These are phyloP conservation scores for Glossophaga mutica DNA, from an alignment of 2,797 vertebrate species.

Conservation along the genomic window DNA sequence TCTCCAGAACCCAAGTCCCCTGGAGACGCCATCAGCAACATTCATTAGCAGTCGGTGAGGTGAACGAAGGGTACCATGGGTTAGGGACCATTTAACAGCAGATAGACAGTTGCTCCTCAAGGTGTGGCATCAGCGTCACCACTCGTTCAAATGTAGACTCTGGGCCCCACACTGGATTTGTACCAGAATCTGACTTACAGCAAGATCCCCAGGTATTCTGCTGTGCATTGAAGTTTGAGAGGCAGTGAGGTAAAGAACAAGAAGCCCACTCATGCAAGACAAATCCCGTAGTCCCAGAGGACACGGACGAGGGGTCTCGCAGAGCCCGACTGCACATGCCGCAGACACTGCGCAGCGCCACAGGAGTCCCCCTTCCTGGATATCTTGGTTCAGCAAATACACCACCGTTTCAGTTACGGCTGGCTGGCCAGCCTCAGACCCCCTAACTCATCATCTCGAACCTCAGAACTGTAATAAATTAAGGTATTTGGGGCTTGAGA, in stretches of 20 bases:
- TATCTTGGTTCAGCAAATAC: not conserved
- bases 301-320: not conserved
- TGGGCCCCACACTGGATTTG: not conserved
- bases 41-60: not conserved
- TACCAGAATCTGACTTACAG: not conserved
- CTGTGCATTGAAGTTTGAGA: not conserved
- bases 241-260: not conserved
- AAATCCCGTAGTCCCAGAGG: not conserved
- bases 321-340: not conserved
- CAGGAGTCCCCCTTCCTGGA: not conserved
- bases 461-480: not conserved
- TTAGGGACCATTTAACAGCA: not conserved
- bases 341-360: not conserved
- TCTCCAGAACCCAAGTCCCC: not conserved
- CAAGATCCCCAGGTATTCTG: not conserved
- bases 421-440: not conserved
- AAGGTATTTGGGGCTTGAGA: not conserved
- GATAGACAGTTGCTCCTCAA: not conserved
- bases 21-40: not conserved
- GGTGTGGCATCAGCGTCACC: not conserved
- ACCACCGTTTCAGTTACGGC: not conserved
- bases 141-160: not conserved
- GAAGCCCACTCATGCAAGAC: not conserved
- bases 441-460: not conserved
- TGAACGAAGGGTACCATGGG: not conserved